Percentiles rank a stretch among this genome's conserved stretches.
These are phyloP conservation scores for Callipepla squamata DNA, from an alignment of 2,113 vertebrate species.

Conservation along the genomic window DNA sequence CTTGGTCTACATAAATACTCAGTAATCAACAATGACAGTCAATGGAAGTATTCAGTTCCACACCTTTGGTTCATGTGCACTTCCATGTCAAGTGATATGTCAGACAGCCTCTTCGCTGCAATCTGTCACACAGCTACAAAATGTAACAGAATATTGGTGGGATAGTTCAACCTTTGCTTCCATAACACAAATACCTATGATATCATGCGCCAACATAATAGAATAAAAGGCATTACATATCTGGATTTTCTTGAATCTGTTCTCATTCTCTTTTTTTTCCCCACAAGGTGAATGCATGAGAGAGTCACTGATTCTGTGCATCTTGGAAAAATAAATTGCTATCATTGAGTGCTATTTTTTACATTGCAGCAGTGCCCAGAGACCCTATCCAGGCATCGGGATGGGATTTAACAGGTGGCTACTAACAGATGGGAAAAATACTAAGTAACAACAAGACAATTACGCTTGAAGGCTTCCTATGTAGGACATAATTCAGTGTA, in stretches of 20 bases:
- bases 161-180: not conserved
- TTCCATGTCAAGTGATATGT: not conserved
- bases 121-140: not conserved
- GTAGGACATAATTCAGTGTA: not conserved
- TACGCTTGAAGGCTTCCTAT: not conserved
- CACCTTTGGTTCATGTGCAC: not conserved
- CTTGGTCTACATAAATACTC: not conserved
- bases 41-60: not conserved
- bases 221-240: not conserved
- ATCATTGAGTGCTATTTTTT: not conserved
- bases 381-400: not conserved
- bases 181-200: not conserved
- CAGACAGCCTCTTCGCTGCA: not conserved
- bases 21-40: not conserved
- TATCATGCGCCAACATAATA: not conserved
- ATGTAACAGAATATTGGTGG: not conserved
- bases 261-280: not conserved
- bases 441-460: conserved; percentile 9
- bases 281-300: not conserved
- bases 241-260: not conserved
- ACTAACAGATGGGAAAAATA: conserved; percentile 40
- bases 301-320: not conserved
- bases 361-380: not conserved
- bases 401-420: conserved; percentile 43
- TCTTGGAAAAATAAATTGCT: not conserved